phyloP scores from a whole-genome alignment of 2,113 vertebrate genomes.

The Chaetodon auriga region DNA sequence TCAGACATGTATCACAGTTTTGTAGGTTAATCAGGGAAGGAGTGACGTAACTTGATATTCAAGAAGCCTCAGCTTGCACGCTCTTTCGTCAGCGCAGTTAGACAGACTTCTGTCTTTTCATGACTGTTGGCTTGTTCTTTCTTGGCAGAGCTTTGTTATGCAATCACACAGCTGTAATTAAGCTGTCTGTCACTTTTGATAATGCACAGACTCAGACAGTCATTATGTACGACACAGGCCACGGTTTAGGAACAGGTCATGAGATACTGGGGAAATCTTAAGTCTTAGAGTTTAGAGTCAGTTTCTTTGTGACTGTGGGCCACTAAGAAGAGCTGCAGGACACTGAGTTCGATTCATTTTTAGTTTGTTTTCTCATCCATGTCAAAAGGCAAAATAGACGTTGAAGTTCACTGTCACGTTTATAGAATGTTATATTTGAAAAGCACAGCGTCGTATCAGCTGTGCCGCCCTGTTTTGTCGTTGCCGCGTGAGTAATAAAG shows the following conservation, averaged over 20 bases:
- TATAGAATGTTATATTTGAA: neutral
- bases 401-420: neutral
- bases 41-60: neutral
- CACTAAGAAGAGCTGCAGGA: neutral
- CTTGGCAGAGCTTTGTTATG: neutral
- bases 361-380: neutral
- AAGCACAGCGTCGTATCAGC: neutral
- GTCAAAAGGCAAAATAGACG: neutral
- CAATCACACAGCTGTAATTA: neutral
- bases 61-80: conserved; percentile 1
- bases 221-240: neutral
- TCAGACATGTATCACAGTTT: conserved; percentile 4
- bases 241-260: neutral
- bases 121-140: neutral
- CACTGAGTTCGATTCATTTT: neutral
- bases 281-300: neutral
- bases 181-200: neutral
- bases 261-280: neutral
- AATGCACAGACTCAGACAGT: neutral
- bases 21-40: neutral
- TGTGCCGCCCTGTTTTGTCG: neutral
- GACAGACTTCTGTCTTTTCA: neutral
- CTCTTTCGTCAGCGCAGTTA: conserved; percentile 6
- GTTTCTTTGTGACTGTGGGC: neutral
- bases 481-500: neutral